Conservation (phyloP, 2,113 vertebrate genomes). For the Corydoras maculifer region DNA sequence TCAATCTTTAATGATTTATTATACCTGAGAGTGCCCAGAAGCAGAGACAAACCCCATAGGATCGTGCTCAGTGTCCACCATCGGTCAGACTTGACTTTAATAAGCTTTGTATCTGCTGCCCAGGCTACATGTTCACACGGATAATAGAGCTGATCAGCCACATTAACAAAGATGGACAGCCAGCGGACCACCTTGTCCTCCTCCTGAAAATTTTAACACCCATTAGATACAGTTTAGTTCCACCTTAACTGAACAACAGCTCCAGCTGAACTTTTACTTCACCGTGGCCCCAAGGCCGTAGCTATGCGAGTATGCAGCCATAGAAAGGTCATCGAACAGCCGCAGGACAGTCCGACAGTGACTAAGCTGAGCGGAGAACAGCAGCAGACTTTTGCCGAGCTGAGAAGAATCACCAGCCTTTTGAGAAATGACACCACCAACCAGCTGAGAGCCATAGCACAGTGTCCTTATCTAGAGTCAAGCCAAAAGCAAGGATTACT, state of each 20-base stretch:
- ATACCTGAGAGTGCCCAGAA: slow-evolving; percentile 79
- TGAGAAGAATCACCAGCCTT: slow-evolving; percentile 41
- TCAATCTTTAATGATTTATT: slow-evolving; percentile 1
- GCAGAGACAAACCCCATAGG: slow-evolving; percentile 79
- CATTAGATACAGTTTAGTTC: no score
- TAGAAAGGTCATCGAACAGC: slow-evolving; percentile 85
- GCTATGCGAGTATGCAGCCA: slow-evolving; percentile 73
- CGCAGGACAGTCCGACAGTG: slow-evolving; percentile 81
- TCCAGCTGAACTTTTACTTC: slow-evolving; percentile 29
- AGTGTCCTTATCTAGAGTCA: slow-evolving; percentile 70
- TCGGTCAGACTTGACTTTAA: slow-evolving; percentile 61
- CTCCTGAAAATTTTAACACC: slow-evolving; percentile 59
- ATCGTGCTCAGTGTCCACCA: slow-evolving; percentile 81
- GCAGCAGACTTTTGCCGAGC: slow-evolving; percentile 71
- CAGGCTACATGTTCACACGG: slow-evolving; percentile 92
- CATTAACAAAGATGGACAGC: slow-evolving; percentile 77
- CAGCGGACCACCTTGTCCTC: slow-evolving; percentile 71
- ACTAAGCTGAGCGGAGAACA: slow-evolving; percentile 78
- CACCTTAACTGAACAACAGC: neutral
- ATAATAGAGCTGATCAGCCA: slow-evolving; percentile 90
- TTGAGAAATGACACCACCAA: slow-evolving; percentile 71
- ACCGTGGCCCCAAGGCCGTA: slow-evolving; percentile 83
- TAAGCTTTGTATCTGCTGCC: slow-evolving; percentile 77
- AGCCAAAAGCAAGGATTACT: slow-evolving; percentile 7
- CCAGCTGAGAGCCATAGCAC: slow-evolving; percentile 80